Percentiles rank a stretch among this genome's conserved stretches.
Evolutionary conservation across 1,140 invertebrate species (phyloP).

Genomic region (Drosophila pallidifrons): DNA sequence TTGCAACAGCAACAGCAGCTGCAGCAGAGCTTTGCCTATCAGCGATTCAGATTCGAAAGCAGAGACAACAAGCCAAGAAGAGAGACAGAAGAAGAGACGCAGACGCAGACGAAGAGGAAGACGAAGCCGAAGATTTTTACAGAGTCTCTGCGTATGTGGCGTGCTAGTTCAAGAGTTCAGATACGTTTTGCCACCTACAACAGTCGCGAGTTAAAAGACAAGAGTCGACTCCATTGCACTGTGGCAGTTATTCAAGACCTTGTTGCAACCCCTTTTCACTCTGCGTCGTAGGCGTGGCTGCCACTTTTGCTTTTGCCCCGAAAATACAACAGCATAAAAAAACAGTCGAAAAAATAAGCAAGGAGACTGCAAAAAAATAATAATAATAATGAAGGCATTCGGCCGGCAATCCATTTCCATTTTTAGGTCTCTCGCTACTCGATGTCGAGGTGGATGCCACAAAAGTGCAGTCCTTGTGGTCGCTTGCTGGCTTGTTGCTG

Average conservation of each 20-base stretch:
- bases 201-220: not conserved
- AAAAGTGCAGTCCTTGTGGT: slow-evolving; percentile 40
- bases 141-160: slow-evolving; percentile 45
- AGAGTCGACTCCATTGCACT: not conserved
- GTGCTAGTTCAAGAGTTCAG: slow-evolving; percentile 62
- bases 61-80: slow-evolving; percentile 24
- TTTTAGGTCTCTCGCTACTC: slow-evolving; percentile 32
- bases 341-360: slow-evolving; percentile 6
- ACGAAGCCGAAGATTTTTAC: not conserved
- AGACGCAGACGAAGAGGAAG: not conserved
- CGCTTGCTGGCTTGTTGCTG: not conserved
- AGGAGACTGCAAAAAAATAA: slow-evolving; percentile 41
- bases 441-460: slow-evolving; percentile 3
- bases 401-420: slow-evolving; percentile 64
- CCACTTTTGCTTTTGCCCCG: slow-evolving; percentile 57
- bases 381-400: slow-evolving; percentile 68
- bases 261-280: slow-evolving; percentile 1
- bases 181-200: slow-evolving; percentile 56
- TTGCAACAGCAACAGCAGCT: slow-evolving; percentile 2
- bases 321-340: slow-evolving; percentile 19
- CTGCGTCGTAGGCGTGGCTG: slow-evolving; percentile 48
- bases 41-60: slow-evolving; percentile 43
- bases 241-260: slow-evolving; percentile 15
- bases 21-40: slow-evolving; percentile 35
- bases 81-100: not conserved